Evolutionary conservation across 2,888 invertebrate species (phyloP), one percentile per base, ranked within the genome.

Genomic region (Cerceris ruficornis): DNA sequence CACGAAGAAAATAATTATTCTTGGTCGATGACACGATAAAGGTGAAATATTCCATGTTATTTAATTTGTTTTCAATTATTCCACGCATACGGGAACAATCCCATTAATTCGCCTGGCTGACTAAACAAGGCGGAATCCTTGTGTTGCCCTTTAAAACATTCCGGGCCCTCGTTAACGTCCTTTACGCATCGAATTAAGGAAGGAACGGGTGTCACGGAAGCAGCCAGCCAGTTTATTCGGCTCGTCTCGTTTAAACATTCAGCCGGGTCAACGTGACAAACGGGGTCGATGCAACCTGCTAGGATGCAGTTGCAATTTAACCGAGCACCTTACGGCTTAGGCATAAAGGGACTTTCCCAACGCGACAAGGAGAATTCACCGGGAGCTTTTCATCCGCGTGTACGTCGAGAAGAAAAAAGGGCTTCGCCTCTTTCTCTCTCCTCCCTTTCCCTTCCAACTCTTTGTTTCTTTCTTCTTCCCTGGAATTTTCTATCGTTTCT

Each of bases 241-340:
- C 28, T 28, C 41, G 39, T 11, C 58, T 13, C 58, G 50, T 50
- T 59, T 42, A 41, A 59, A 59, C 41, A 59, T 59, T 41, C 41
- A 41, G 28, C 7, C 11, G 14, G 41, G 58, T 42, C 39, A 14
- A 57, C 57, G 57, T 57, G 42, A 59, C n/a, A 13, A 59, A 59
- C 41, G 58, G 39, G 57, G 17, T 57, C 57, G 57, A 57, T 57
- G 39, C 57, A 57, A 57, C 57, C 15, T 13, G 17, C 57, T 13
- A 28, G 17, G 57, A 13, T 7, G 57, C 28, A 17, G 28, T 57
- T 39, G 57, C 57, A 28, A 28, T 28, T 28, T 39, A 57, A 39
- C 39, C 39, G 57, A 17, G 28, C 11, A 17, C 14, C 17, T 17
- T 28, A 28, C 28, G 57, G 14, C 57, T 57, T 57, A 57, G 28